Base-by-base conservation (phyloP, 1,140 invertebrate species). In the Sesamia nonagrioides region DNA sequence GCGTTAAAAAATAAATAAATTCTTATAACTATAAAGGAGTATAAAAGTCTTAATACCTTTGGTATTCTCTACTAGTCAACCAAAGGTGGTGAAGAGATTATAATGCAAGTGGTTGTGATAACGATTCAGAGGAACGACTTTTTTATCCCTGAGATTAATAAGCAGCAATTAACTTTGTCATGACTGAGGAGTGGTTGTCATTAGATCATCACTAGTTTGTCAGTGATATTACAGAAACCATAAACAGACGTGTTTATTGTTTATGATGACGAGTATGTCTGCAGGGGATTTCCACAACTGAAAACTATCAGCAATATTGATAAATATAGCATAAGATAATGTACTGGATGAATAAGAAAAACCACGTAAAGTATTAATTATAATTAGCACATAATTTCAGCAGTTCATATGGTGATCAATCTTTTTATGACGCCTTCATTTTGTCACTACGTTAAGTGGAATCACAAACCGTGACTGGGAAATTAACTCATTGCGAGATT, bases 401-500 rank as follows among this genome's bases (percentile, higher is more conserved):
- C 15, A 33, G 13, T 17, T 71, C 33, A 37, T 17, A 1, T 71
- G 9, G 48, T 37, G 54, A 58, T 69, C 35, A 35, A 73, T 35
- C 54, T 54, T 40, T 69, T 50, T 42, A 63, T 37, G 35, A 9
- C 69, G 17, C 54, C 13, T n/a, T 54, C 4, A 63, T 63, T 27
- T 60, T 78, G 75, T 78, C 75, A 78, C 61, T 42, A 13, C 40
- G 61, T 56, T 76, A 79, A 78, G 77, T 71, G 60, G 76, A 82
- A 68, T 80, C 74, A 80, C 56, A 56, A 61, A 80, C 77, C 68
- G 82, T 84, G 71, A 82, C 79, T 78, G 69, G 71, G 60, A 84
- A 84, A 81, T 84, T 82, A 81, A 82, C 75, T 68, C 77, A 81
- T 84, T 81, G 79, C 71, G 66, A 80, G 68, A 79, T 80, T 78